Conservation (phyloP, 2,113 vertebrate genomes). For the Peromyscus maniculatus region DNA sequence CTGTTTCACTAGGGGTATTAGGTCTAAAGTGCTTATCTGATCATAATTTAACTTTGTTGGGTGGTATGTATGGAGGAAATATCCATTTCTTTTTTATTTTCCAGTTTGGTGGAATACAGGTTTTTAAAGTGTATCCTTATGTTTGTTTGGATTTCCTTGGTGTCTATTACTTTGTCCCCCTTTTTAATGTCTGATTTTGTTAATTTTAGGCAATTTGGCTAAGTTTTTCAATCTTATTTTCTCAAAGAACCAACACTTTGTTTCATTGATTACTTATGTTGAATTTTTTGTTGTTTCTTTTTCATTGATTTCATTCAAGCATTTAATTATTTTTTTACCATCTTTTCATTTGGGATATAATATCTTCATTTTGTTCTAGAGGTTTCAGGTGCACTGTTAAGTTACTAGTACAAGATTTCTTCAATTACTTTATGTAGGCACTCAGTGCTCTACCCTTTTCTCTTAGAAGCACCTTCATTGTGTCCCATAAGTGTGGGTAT, state of each 20-base stretch:
- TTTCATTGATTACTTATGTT: neutral
- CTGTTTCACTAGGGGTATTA: neutral
- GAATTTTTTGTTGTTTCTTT: neutral
- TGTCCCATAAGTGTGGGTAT: neutral
- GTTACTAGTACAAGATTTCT: neutral
- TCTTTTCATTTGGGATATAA: neutral
- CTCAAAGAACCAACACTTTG: neutral
- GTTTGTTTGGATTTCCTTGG: neutral
- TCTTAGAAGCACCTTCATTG: neutral
- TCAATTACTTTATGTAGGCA: neutral
- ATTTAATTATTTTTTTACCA: neutral
- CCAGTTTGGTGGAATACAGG: neutral
- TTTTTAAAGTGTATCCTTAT: neutral
- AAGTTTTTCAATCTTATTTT: neutral
- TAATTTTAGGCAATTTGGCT: neutral
- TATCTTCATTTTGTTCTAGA: neutral
- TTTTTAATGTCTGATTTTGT: neutral
- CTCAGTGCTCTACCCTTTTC: neutral
- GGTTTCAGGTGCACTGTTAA: neutral
- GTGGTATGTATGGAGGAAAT: neutral
- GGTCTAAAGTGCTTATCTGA: neutral
- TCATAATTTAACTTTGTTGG: neutral
- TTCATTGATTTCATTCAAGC: neutral
- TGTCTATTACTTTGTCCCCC: too few species aligned
- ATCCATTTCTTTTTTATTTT: neutral